phyloP scores from a whole-genome alignment of 2,888 invertebrate species.

The Diloba caeruleocephala region DNA sequence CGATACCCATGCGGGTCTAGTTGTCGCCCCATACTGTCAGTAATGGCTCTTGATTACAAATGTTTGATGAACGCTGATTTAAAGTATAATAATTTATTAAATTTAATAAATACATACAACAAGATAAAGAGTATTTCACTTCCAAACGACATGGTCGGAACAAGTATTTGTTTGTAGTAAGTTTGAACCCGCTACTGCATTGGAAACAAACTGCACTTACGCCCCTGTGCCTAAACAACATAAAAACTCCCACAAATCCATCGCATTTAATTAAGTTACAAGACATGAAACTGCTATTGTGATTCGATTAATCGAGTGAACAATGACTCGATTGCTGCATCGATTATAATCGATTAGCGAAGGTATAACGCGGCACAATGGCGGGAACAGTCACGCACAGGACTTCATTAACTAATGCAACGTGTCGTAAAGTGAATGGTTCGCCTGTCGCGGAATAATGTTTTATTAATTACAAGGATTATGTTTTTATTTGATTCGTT shows the following conservation, averaged over 20 bases:
- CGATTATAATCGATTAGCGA: conserved; percentile 45
- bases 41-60: no score
- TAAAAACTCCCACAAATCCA: conserved; percentile 29
- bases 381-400: conserved; percentile 31
- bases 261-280: conserved; percentile 39
- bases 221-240: conserved; percentile 5
- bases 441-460: conserved; percentile 3
- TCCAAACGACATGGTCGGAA: no score
- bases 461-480: conserved; percentile 18
- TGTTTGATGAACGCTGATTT: no score
- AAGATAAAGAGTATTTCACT: no score
- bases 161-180: no score
- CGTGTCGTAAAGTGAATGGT: conserved; percentile 10
- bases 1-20: no score
- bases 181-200: no score
- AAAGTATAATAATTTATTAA: no score
- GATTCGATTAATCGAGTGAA: conserved; percentile 44
- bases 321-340: conserved; percentile 44
- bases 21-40: no score
- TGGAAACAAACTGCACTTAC: no score
- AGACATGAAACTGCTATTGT: conserved; percentile 39
- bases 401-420: conserved; percentile 36
- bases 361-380: conserved; percentile 28
- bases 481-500: conserved; percentile 20
- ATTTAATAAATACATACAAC: no score